These are phyloP conservation scores for Notodonta dromedarius DNA, from an alignment of 2,888 invertebrate species.

Conservation along the genomic window DNA sequence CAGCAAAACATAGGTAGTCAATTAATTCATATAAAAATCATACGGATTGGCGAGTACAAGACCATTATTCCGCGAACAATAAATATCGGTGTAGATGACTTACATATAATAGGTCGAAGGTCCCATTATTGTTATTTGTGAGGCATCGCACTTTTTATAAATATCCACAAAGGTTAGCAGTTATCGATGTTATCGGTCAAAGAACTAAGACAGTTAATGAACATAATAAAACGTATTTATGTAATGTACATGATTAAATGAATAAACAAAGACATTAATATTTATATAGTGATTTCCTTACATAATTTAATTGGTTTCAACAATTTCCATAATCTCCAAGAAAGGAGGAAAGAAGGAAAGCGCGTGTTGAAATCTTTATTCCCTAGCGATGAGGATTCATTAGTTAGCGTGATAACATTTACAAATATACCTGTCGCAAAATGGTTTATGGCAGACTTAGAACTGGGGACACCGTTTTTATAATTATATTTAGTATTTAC, in stretches of 20 bases:
- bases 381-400: not conserved
- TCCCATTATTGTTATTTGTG: not conserved
- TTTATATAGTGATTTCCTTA: not conserved
- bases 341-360: not conserved
- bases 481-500: too few species aligned
- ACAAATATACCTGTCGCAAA: not conserved
- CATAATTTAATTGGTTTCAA: not conserved
- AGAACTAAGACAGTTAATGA: not conserved
- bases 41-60: not conserved
- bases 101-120: not conserved
- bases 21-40: too few species aligned
- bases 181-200: constrained; percentile 5
- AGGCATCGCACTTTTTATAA: not conserved
- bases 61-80: not conserved
- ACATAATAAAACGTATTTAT: not conserved
- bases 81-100: not conserved
- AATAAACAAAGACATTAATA: not conserved
- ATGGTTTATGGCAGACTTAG: not conserved
- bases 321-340: not conserved
- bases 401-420: not conserved
- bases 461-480: too few species aligned
- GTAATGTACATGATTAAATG: not conserved
- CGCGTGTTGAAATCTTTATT: not conserved
- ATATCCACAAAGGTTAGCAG: not conserved
- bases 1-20: too few species aligned